Conservation (phyloP, 2,888 invertebrate species). For the Cyaniris semiargus region DNA sequence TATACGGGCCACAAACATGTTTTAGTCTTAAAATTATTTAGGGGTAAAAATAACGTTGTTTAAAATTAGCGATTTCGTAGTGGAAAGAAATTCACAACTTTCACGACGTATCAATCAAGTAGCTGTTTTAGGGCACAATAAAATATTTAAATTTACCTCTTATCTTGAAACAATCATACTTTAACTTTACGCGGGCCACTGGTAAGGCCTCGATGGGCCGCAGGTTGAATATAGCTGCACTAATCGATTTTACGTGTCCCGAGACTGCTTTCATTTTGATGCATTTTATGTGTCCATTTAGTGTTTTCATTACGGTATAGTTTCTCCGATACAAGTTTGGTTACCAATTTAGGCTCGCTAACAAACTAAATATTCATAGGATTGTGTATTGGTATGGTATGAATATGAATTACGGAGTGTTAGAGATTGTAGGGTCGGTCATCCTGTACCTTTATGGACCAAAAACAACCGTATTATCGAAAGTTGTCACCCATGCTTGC, state of each 20-base stretch:
- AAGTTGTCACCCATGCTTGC: background rate
- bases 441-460: background rate
- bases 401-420: background rate
- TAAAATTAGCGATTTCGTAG: no score
- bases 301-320: background rate
- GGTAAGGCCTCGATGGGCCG: no score
- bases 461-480: background rate
- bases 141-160: no score
- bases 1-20: no score
- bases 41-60: no score
- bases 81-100: no score
- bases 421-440: background rate
- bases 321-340: background rate
- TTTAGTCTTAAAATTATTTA: no score
- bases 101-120: no score
- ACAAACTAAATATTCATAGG: background rate
- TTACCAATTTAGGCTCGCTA: background rate
- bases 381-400: background rate
- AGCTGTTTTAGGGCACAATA: no score
- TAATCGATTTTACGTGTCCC: conserved; percentile 25
- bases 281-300: background rate
- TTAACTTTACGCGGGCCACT: no score
- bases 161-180: no score
- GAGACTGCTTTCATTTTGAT: conserved; percentile 10
- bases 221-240: no score